Evolutionary conservation across 2,113 vertebrate species (phyloP), one percentile per base, ranked within the genome.

Genomic region (Anarrhichthys ocellatus): DNA sequence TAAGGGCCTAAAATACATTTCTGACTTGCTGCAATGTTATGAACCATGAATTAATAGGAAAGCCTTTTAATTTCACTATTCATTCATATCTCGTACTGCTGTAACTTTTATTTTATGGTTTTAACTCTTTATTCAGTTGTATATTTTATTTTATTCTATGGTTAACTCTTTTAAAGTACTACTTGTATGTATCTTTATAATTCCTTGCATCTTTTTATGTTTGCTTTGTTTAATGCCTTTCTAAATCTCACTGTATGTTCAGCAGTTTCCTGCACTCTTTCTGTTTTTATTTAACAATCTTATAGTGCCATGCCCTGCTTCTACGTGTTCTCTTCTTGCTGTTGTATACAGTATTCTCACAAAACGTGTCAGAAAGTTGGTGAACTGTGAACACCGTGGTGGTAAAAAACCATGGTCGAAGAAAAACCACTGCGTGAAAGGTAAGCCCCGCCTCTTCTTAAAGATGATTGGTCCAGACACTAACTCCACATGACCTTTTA

Each of bases 401-500:
- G n/a, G 50, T 54, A 54, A 54, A 54, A 18, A 18, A 5, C n/a
- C 52, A 56, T 1, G 52, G 10, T 56, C n/a, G 5, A 27, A 27
- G 24, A 14, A 58, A 54, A 24, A 27, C 15, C 46, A 24, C 86
- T 87, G 61, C 56, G 63, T 62, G 4, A 71, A 78, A 82, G 59
- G 56, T 71, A 38, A 81, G 61, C 2, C 61, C 77, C 84, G 6
- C 80, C 87, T 50, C 17, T 1, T 69, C 50, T 67, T 1, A 20
- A 9, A 29, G 3, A 5, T 85, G 83, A 92, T 83, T 90, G 85
- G 87, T 38, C 38, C 9, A 78, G 1, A 22, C 20, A 34, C 0
- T 0, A 17, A 1, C 4, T 0, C 15, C 15, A 13, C 5, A 6
- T 13, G 2, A 9, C 9, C 2, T 0, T 6, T 17, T 50, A 65